A percentile compares a stretch with the other conserved stretches of the same genome.
Evolutionary conservation across 2,888 invertebrate genomes (phyloP).

Genomic region (Hirtodrosophila alboralis): DNA sequence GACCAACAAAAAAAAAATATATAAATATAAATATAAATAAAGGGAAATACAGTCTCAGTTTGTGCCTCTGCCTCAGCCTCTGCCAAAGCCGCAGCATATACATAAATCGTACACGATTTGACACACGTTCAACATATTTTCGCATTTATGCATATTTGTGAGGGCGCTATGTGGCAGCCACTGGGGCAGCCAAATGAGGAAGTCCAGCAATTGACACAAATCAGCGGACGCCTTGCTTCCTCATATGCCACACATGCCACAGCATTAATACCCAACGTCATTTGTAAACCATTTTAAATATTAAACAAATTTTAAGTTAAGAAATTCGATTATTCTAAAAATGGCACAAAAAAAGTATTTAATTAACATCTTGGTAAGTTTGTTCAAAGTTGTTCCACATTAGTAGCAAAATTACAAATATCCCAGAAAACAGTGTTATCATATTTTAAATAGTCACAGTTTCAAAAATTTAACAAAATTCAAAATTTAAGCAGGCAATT

Average conservation of each 20-base stretch:
- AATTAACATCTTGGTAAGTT: too few species aligned
- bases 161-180: constrained; percentile 23
- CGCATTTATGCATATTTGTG: constrained; percentile 20
- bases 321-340: too few species aligned
- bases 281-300: too few species aligned
- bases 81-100: constrained; percentile 41
- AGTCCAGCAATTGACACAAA: constrained; percentile 58
- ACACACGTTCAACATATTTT: constrained; percentile 38
- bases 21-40: constrained; percentile 24
- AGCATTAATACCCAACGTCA: constrained; percentile 51
- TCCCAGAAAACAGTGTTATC: too few species aligned
- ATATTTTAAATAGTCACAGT: too few species aligned
- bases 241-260: constrained; percentile 59
- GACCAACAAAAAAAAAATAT: constrained; percentile 38
- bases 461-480: too few species aligned
- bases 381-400: too few species aligned
- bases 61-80: too few species aligned
- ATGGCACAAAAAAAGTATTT: too few species aligned
- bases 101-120: constrained; percentile 48
- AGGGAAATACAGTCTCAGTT: constrained; percentile 33
- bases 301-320: too few species aligned
- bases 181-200: constrained; percentile 56
- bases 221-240: constrained; percentile 56
- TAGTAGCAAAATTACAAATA: too few species aligned
- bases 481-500: too few species aligned